These are phyloP conservation scores for Isurus oxyrinchus DNA, from an alignment of 2,113 vertebrate species.

Conservation along the genomic window DNA sequence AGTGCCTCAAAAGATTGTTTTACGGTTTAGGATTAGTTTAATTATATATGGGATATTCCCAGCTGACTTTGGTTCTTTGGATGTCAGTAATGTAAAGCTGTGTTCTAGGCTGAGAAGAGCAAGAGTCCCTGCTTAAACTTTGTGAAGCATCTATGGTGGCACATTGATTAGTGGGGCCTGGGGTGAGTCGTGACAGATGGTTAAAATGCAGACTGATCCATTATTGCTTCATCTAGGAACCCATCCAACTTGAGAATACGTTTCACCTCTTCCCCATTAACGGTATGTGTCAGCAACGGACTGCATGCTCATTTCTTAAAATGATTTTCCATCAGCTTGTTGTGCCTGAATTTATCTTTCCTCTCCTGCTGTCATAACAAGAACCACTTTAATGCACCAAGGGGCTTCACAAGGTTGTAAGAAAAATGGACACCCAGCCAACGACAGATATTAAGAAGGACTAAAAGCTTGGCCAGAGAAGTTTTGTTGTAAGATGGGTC, in stretches of 20 bases:
- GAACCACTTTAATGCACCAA: not conserved
- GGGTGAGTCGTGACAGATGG: not conserved
- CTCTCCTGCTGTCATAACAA: not conserved
- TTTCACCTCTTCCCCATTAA: not conserved
- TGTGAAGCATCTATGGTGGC: not conserved
- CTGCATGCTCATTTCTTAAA: not conserved
- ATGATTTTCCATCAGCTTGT: not conserved
- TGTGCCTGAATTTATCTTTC: not conserved
- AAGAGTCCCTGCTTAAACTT: not conserved
- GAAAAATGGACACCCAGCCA: not conserved
- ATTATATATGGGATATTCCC: not conserved
- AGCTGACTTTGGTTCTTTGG: not conserved
- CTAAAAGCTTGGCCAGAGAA: not conserved
- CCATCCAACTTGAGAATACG: not conserved
- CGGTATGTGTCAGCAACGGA: not conserved
- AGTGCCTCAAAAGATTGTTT: conserved; percentile 4
- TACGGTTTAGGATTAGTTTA: not conserved
- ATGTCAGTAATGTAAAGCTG: not conserved
- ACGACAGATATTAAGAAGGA: not conserved
- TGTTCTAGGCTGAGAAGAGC: not conserved
- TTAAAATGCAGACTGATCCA: not conserved
- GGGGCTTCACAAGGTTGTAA: not conserved
- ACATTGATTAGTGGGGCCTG: not conserved
- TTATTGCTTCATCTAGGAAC: not conserved
- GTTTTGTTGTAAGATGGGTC: not conserved